These are phyloP conservation scores for Cephus runcator DNA, from an alignment of 2,888 invertebrate genomes.

Conservation along the genomic window DNA sequence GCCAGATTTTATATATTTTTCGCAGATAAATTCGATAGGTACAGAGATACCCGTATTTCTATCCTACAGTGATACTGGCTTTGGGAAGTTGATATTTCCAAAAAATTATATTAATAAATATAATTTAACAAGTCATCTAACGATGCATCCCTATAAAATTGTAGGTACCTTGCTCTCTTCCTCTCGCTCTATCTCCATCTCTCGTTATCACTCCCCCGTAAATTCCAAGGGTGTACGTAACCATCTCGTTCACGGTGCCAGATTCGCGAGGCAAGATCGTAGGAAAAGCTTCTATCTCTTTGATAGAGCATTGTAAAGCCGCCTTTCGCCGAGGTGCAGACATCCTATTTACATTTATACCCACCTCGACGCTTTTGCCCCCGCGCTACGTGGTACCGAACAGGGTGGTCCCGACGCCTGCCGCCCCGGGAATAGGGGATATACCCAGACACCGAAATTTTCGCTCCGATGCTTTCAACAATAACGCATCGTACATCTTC, in stretches of 20 bases:
- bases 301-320: slow-evolving; percentile 52
- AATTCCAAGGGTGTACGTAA: not conserved
- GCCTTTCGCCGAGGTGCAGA: slow-evolving; percentile 52
- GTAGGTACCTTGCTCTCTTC: not conserved
- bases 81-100: not conserved
- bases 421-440: slow-evolving; percentile 35
- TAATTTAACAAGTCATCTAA: no score
- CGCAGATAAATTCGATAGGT: not conserved
- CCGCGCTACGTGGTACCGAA: slow-evolving; percentile 10
- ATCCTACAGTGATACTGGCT: not conserved
- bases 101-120: not conserved
- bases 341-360: slow-evolving; percentile 61
- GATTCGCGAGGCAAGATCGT: not conserved
- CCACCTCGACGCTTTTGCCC: slow-evolving; percentile 30
- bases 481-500: slow-evolving; percentile 62
- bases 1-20: not conserved
- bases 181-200: not conserved
- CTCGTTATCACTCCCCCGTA: not conserved
- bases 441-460: slow-evolving; percentile 60
- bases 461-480: slow-evolving; percentile 62
- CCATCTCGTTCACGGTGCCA: not conserved
- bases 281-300: slow-evolving; percentile 30
- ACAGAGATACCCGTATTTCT: not conserved
- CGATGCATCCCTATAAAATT: no score
- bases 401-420: slow-evolving; percentile 12